Conservation (phyloP, 2,888 invertebrate genomes). For the Ceriagrion tenellum region DNA sequence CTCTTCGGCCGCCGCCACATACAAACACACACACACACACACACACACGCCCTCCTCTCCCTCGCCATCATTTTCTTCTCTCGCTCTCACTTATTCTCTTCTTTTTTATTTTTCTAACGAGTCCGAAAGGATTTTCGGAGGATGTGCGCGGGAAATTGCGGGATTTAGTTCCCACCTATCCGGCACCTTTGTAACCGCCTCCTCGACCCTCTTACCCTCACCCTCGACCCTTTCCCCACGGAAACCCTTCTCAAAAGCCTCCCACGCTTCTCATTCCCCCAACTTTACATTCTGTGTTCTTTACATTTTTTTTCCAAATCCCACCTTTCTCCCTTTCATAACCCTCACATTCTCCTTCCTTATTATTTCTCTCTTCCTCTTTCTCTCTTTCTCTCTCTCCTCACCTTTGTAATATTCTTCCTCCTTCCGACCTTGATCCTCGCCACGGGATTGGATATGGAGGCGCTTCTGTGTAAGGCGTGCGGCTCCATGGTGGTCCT, state of each 20-base stretch:
- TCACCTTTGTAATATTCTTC: too few species aligned
- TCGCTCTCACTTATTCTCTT: too few species aligned
- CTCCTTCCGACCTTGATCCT: too few species aligned
- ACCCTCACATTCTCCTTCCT: too few species aligned
- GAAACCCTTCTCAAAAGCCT: background rate
- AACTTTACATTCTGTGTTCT: background rate
- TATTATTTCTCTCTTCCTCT: background rate
- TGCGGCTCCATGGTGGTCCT: too few species aligned
- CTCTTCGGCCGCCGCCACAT: too few species aligned
- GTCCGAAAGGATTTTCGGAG: slow-evolving; percentile 25
- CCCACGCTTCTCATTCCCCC: background rate
- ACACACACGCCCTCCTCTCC: background rate
- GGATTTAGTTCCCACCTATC: background rate
- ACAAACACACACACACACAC: too few species aligned
- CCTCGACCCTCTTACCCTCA: background rate
- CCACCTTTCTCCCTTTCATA: background rate
- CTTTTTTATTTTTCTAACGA: background rate
- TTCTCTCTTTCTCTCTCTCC: background rate
- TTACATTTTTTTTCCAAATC: background rate
- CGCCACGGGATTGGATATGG: too few species aligned
- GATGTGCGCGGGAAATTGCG: background rate
- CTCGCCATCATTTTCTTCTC: background rate
- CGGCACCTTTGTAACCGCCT: background rate
- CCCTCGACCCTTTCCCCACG: background rate
- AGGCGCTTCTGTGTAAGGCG: too few species aligned